Evolutionary conservation across 2,797 vertebrate species (phyloP), one percentile per base, ranked within the genome.

Genomic region (Borostomias antarcticus): DNA sequence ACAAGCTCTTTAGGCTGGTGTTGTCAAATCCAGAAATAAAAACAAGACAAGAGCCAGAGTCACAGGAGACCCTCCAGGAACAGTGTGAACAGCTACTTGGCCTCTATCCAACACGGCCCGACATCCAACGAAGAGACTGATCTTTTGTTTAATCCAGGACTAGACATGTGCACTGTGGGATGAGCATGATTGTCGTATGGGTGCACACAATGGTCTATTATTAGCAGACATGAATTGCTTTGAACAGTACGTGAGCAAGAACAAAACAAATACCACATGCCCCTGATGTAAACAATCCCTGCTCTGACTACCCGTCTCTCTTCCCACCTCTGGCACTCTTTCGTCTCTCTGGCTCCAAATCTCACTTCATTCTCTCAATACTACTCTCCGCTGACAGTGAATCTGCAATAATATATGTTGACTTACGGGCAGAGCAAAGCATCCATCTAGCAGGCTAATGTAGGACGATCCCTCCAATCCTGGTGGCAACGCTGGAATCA

Each of bases 211-310:
- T 26, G 33, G 21, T 37, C 28, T 68, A 25, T 40, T 73, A 67
- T 70, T 61, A 79, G 62, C 30, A 43, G 23, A 67, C 29, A 72
- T 61, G n/a, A 33, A 23, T 35, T 68, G 26, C 28, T 59, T 70
- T 70, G 65, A 82, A 75, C 30, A 47, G 56, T 40, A 62, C 50
- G 67, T 19, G 33, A 45, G 66, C 10, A 9, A 65, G 45, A 19
- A 28, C 37, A 61, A 59, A 68, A 56, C 23, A 56, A 71, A 35
- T 51, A 37, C 45, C 48, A 63, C 23, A 23, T 56, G 28, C 35
- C 62, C 28, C 8, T 70, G 43, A 75, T 63, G 68, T 76, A 73
- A 84, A 85, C 66, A 78, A 30, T 21, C 72, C 64, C 37, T 68
- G 66, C 25, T 53, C 40, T 70, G 23, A 5, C 17, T 29, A 17